Percentiles rank a stretch among this genome's conserved stretches.
These are phyloP conservation scores for Probosciger aterrimus DNA, from an alignment of 2,113 vertebrate genomes.

Conservation along the genomic window DNA sequence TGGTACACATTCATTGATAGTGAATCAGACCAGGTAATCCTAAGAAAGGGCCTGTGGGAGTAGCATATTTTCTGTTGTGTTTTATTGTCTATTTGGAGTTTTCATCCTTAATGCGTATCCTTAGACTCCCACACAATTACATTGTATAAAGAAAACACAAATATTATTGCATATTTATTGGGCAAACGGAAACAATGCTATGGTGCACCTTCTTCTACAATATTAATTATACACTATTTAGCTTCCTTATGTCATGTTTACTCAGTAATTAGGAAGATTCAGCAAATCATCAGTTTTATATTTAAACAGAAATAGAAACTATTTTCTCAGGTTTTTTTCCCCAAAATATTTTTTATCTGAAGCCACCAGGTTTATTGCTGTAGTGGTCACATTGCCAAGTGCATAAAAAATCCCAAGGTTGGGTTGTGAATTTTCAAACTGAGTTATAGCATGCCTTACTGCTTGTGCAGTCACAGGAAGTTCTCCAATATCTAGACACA, in stretches of 20 bases:
- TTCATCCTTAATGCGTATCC: neutral
- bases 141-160: neutral
- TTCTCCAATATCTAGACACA: neutral
- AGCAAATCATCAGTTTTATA: slow-evolving; percentile 61
- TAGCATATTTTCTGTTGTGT: slow-evolving; percentile 5
- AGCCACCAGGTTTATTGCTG: neutral
- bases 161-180: slow-evolving; percentile 25
- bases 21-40: neutral
- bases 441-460: neutral
- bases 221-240: slow-evolving; percentile 65
- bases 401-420: neutral
- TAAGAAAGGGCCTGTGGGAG: neutral
- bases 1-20: neutral
- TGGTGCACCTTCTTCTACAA: slow-evolving; percentile 18
- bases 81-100: slow-evolving; percentile 19
- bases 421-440: neutral
- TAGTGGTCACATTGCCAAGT: neutral
- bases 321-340: neutral
- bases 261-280: slow-evolving; percentile 55
- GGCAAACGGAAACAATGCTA: slow-evolving; percentile 1
- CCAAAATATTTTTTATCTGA: neutral
- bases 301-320: slow-evolving; percentile 33
- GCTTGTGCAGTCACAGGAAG: neutral
- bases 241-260: slow-evolving; percentile 63
- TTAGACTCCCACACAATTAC: slow-evolving; percentile 23